phyloP scores from a whole-genome alignment of 2,113 vertebrate genomes.

The Psilopsiagon aurifrons region DNA sequence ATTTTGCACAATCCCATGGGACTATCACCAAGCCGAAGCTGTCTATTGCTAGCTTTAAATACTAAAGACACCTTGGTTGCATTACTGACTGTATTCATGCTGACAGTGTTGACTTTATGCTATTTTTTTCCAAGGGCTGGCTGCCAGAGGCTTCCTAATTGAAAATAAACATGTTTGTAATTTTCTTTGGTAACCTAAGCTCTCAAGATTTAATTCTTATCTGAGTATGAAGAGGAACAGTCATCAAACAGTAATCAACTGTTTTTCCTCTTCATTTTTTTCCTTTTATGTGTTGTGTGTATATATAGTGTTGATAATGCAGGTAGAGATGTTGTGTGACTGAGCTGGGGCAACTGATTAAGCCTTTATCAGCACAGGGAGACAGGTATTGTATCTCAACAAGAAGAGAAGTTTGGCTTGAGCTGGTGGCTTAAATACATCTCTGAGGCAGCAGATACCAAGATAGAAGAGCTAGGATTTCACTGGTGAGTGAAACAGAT shows the following conservation, averaged over 20 bases:
- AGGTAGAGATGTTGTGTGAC: background rate
- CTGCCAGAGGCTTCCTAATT: constrained; percentile 68
- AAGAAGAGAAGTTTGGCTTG: constrained; percentile 15
- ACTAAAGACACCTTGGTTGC: constrained; percentile 9
- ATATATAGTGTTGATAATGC: background rate
- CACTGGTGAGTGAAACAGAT: constrained; percentile 79
- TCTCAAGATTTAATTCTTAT: background rate
- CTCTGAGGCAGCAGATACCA: constrained; percentile 40
- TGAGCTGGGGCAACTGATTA: background rate
- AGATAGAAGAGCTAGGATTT: constrained; percentile 77
- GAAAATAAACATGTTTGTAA: constrained; percentile 68
- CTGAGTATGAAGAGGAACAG: background rate
- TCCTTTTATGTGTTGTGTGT: background rate
- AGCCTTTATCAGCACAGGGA: background rate
- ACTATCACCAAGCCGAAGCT: background rate
- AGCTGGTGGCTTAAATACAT: background rate
- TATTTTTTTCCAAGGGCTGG: background rate
- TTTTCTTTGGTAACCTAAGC: constrained; percentile 8
- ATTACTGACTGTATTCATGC: background rate
- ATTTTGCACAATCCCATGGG: background rate
- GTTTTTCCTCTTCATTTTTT: background rate
- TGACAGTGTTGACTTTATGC: constrained; percentile 28
- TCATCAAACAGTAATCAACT: background rate
- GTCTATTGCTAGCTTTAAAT: constrained; percentile 50
- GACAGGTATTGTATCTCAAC: background rate